phyloP scores from a whole-genome alignment of 1,140 invertebrate species.

The Ladona fulva region DNA sequence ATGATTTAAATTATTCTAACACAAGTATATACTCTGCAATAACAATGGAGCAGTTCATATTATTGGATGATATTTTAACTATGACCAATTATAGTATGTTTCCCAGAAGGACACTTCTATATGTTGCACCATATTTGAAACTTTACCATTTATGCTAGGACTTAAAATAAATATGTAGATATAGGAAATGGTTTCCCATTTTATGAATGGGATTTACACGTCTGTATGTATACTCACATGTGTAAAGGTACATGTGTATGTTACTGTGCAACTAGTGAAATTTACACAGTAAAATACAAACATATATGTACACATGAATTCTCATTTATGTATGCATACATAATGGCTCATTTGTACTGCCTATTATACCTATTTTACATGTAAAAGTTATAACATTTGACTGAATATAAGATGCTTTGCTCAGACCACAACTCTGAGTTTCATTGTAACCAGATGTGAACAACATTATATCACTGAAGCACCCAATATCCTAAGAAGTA shows the following conservation, averaged over 20 bases:
- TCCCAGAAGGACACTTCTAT: neutral
- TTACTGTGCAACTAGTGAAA: neutral
- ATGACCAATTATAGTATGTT: conserved; percentile 7
- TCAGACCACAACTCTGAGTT: neutral
- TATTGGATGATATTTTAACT: conserved; percentile 1
- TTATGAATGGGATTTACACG: neutral
- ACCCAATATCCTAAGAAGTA: neutral
- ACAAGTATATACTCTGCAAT: neutral
- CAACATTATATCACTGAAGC: neutral
- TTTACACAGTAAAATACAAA: neutral
- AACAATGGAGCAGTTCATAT: neutral
- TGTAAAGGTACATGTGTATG: neutral
- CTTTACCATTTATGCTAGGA: neutral
- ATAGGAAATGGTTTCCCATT: neutral
- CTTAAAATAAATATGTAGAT: neutral
- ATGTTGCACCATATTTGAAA: conserved; percentile 2
- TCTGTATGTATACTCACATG: conserved; percentile 11
- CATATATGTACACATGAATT: conserved; percentile 2
- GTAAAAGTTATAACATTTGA: neutral
- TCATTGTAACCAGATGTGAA: neutral
- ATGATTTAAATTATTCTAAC: neutral
- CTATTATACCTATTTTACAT: neutral
- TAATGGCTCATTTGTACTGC: neutral
- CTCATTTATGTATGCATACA: neutral
- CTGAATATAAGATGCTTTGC: neutral